Evolutionary conservation across 2,797 vertebrate species (phyloP).

Genomic region (Syndactyla subalaris): DNA sequence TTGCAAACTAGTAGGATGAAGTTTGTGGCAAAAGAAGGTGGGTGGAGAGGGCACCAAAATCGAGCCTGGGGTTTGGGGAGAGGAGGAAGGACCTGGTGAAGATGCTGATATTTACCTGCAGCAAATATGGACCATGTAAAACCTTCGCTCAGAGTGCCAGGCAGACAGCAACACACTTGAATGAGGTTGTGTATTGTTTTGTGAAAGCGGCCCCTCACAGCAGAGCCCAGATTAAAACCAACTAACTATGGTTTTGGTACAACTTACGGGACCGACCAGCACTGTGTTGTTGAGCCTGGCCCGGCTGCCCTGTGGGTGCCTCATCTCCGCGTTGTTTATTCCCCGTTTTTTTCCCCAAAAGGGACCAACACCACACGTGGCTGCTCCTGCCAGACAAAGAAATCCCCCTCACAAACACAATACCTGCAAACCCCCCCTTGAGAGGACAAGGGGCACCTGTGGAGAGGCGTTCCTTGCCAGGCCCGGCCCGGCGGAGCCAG

Average conservation of each 20-base stretch:
- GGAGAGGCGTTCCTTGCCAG: not conserved
- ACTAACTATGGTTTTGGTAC: not conserved
- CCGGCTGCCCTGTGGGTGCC: accelerated
- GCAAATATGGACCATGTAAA: not conserved
- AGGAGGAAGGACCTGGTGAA: not conserved
- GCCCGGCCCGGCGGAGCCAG: not conserved
- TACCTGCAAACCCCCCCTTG: not conserved
- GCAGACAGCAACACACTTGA: constrained; percentile 3
- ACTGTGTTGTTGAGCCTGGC: not conserved
- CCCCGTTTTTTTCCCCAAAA: not conserved
- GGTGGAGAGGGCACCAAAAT: not conserved
- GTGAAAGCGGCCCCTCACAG: not conserved
- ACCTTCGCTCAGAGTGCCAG: constrained; percentile 2
- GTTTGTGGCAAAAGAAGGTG: not conserved
- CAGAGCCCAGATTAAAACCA: constrained; percentile 1
- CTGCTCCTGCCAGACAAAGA: not conserved
- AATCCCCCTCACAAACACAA: not conserved
- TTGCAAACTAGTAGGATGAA: constrained; percentile 14
- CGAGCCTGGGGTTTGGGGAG: not conserved
- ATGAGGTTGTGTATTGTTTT: not conserved
- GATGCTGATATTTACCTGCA: constrained; percentile 21
- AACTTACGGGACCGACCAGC: not conserved
- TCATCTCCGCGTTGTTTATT: accelerated
- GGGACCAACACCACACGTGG: not conserved
- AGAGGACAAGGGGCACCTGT: not conserved